Evolutionary conservation across 64 coral and sea anemone species (phyloP).

Genomic region (Porites lutea): DNA sequence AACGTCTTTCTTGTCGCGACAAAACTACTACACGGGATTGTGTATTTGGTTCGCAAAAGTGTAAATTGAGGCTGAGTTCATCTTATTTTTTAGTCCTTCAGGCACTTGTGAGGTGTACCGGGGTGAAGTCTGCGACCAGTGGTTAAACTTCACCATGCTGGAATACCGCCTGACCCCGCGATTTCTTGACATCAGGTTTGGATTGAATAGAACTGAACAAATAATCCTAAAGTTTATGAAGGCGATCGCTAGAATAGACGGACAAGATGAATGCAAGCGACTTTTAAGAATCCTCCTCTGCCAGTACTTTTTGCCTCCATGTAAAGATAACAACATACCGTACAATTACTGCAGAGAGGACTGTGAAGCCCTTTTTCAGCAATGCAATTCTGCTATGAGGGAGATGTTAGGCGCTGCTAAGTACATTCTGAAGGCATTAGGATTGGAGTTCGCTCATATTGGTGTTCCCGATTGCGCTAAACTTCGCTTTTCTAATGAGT

Average conservation of each 20-base stretch:
- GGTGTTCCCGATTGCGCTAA: constrained; percentile 77
- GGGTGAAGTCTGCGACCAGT: constrained; percentile 16
- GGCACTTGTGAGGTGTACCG: constrained; percentile 64
- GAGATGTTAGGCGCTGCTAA: constrained; percentile 83
- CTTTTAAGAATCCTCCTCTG: constrained; percentile 64
- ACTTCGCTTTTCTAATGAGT: constrained; percentile 53
- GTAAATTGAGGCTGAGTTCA: too few species aligned
- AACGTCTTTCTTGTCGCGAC: too few species aligned
- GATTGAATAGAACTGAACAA: constrained; percentile 66
- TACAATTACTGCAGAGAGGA: constrained; percentile 74
- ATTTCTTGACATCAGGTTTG: constrained; percentile 56
- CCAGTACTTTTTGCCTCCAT: constrained; percentile 64
- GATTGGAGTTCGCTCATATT: constrained; percentile 66
- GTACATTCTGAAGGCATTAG: constrained; percentile 37
- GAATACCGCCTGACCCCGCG: constrained; percentile 38
- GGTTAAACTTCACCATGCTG: constrained; percentile 63
- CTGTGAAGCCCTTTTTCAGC: constrained; percentile 72
- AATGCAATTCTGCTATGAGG: constrained; percentile 61
- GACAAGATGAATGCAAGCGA: constrained; percentile 54
- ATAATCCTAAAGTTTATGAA: constrained; percentile 41
- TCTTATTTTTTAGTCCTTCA: neutral
- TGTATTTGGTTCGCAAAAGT: too few species aligned
- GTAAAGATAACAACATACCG: constrained; percentile 41
- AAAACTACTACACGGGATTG: too few species aligned
- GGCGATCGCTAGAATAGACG: constrained; percentile 46